Evolutionary conservation across 92 coral and sea anemone genomes (phyloP), one percentile per base, ranked within the genome.

Genomic region (Scolanthus callimorphus): DNA sequence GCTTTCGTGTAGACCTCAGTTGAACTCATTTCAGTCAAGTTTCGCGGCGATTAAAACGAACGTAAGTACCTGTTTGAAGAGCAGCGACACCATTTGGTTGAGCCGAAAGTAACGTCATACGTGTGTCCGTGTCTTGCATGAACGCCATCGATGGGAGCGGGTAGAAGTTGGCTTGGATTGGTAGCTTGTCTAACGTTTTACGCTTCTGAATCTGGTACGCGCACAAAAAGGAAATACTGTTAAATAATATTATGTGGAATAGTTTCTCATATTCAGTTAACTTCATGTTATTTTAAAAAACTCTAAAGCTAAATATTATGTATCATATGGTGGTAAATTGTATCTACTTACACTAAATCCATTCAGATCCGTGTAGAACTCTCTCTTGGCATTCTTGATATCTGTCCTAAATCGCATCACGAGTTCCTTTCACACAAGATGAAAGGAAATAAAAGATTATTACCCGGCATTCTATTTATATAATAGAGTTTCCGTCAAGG

Each of bases 141-240:
- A 94, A 73, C 1, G 96, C 98, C 86, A 86, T 84, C 60, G 96
- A 52, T 0, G 99, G 96, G 79, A 94, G 82, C 23, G 99, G 99
- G 64, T 94, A 94, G 68, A 94, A 88, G 43, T 94, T 94, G 17
- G 99, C 99, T 41, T 94, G 99, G 2, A 89, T 54, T 20, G 99
- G 99, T 17, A 94, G 85, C 61, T 94, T 94, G 60, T 79, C 85
- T 57, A 89, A 53, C 2, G 95, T 94, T 60, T 56, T 77, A 27
- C 96, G 94, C 51, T 81, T 90, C 77, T 94, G 99, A 77, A 84
- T 73, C 97, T 91, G 44, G n/a, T n/a, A n/a, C n/a, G n/a, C n/a
- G n/a, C n/a, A n/a, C n/a, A n/a, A n/a, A n/a, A 1, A 57, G 44
- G 27, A 25, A 45, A 11, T 11, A 55, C 19, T n/a, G n/a, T n/a